Percentiles rank a stretch among this genome's conserved stretches.
phyloP scores from a whole-genome alignment of 2,888 invertebrate genomes.

The Mythimna ferrago region DNA sequence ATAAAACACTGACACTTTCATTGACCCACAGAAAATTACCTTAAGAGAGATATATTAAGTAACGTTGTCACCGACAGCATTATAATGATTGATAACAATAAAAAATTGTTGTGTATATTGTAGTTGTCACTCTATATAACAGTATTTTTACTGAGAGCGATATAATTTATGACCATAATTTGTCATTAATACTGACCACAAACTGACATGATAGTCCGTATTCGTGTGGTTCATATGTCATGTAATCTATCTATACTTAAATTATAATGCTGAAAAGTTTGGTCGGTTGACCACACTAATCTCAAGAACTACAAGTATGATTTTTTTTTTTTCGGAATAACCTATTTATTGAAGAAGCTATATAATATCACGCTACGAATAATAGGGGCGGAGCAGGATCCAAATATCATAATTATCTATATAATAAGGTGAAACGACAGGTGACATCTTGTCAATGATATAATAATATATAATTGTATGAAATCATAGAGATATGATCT shows the following conservation, averaged over 20 bases:
- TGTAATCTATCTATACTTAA: background rate
- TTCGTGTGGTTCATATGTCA: slow-evolving; percentile 6
- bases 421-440: too few species aligned
- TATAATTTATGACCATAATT: slow-evolving; percentile 12
- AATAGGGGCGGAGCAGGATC: too few species aligned
- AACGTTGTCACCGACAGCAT: background rate
- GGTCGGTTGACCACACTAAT: too few species aligned
- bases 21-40: background rate
- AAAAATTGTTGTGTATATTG: too few species aligned
- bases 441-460: too few species aligned
- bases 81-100: background rate
- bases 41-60: background rate
- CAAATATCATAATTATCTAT: too few species aligned
- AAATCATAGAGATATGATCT: slow-evolving; percentile 4
- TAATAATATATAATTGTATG: slow-evolving; percentile 3
- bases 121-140: background rate
- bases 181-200: slow-evolving; percentile 19
- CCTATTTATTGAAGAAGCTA: too few species aligned
- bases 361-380: too few species aligned
- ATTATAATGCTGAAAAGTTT: background rate
- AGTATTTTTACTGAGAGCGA: slow-evolving; percentile 3
- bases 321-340: too few species aligned
- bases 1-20: background rate
- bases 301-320: too few species aligned
- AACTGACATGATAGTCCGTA: slow-evolving; percentile 19